Evolutionary conservation across 2,113 vertebrate genomes (phyloP).

Genomic region (Capreolus pygargus): DNA sequence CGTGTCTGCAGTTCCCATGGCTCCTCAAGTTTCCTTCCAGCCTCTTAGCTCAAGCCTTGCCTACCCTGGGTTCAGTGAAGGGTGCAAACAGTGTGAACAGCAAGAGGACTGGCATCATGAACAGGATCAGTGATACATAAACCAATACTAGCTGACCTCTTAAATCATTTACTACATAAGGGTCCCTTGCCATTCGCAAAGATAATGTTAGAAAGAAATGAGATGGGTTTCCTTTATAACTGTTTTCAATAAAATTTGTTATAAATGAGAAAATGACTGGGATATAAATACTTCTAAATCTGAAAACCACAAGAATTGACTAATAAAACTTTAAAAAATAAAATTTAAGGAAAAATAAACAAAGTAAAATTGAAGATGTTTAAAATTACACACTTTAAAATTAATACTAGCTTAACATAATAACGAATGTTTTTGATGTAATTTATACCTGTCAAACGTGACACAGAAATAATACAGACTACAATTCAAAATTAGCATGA

Average conservation of each 20-base stretch:
- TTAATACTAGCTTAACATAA: not conserved
- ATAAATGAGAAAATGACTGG: not conserved
- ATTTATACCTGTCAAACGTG: not conserved
- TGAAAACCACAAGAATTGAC: not conserved
- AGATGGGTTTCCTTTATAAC: not conserved
- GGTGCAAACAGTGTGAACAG: not conserved
- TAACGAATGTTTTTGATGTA: not conserved
- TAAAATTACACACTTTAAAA: not conserved
- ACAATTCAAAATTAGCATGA: not conserved
- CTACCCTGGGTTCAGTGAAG: not conserved
- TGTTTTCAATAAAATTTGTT: not conserved
- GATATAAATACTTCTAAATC: not conserved
- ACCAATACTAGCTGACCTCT: not conserved
- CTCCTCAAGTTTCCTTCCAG: not conserved
- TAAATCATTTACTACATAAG: not conserved
- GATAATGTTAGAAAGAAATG: not conserved
- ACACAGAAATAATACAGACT: not conserved
- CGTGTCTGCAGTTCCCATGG: not conserved
- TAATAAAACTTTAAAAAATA: not conserved
- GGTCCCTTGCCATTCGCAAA: not conserved
- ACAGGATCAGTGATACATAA: not conserved
- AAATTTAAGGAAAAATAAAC: not conserved
- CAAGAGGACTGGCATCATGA: not conserved
- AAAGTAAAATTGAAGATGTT: not conserved
- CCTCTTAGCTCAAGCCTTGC: not conserved